Conservation (phyloP, 2,797 vertebrate species). For the Macroramphosus scolopax region DNA sequence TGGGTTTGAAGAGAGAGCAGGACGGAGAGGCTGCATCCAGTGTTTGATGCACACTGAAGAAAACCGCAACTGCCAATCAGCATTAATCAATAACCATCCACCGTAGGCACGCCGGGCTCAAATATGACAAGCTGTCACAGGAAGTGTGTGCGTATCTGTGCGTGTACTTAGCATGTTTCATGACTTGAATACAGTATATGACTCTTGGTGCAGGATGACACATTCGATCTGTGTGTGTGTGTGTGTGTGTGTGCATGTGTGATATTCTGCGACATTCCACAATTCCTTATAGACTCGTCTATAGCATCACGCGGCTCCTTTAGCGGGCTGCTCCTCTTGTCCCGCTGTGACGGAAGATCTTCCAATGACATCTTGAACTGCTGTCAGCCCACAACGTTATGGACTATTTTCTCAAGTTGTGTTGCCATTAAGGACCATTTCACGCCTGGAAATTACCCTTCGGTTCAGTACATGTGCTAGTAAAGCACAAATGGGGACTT, state of each 20-base stretch:
- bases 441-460: constrained; percentile 28
- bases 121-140: constrained; percentile 63
- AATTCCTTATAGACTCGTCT: constrained; percentile 40
- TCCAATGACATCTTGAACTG: constrained; percentile 45
- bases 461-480: constrained; percentile 1
- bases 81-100: constrained; percentile 65
- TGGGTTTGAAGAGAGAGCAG: neutral
- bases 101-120: constrained; percentile 47
- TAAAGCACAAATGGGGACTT: constrained; percentile 11
- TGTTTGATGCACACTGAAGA: constrained; percentile 14
- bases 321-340: constrained; percentile 47
- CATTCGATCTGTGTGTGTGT: constrained; percentile 5
- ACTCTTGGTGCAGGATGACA: no score
- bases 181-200: constrained; percentile 53
- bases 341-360: constrained; percentile 41
- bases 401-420: constrained; percentile 39
- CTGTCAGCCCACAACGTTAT: constrained; percentile 30
- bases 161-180: constrained; percentile 24
- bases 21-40: neutral
- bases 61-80: constrained; percentile 55
- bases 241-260: constrained; percentile 24
- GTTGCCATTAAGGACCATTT: constrained; percentile 29
- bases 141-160: constrained; percentile 15
- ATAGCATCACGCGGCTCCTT: constrained; percentile 26
- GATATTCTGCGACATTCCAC: constrained; percentile 42